Base-by-base conservation (phyloP, 2,888 invertebrate genomes). In the Eueremaeus valkanovi region DNA sequence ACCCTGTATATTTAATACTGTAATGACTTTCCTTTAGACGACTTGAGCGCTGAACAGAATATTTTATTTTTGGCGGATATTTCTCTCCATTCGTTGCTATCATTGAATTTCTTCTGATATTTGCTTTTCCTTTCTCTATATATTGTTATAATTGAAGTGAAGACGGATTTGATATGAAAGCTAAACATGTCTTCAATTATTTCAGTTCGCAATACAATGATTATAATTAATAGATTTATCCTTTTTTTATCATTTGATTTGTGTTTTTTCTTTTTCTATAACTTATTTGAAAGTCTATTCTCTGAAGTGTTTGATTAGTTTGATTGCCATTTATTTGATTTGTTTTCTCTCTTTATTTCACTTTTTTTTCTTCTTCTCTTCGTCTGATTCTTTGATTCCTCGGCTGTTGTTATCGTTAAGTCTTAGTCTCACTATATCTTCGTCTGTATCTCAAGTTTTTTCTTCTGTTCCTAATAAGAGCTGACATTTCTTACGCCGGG, bases 21-120 rank as follows among this genome's bases (percentile, higher is more conserved):
- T 55, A 55, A 55, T 55, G 55, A 55, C 55, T 55, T 55, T 55
- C 24, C 27, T 55, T 21, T 18, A n/a, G n/a, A n/a, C n/a, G n/a
- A n/a, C n/a, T n/a, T n/a, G n/a, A n/a, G n/a, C 55, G 24, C 55
- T 55, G 24, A 55, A 55, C 13, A 55, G 24, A 24, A 55, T 55
- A 55, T 55, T 55, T 55, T 27, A 21, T 29, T 63, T 36, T 63
- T 63, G n/a, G 33, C 16, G 18, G 16, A 27, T 13, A 18, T 63
- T 33, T 8, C 55, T 55, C 27, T 27, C 21, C 5, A 5, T 21
- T 21, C n/a, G 16, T 8, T 11, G 6, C 3, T 21, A 55, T 21
- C 24, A 6, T 55, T 6, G 55, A 55, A 24, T 27, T 27, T 36
- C 36, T 36, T 36, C 6, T 8, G 36, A 8, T 36, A n/a, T n/a